Conservation (phyloP, 2,113 vertebrate genomes). For the cattle (Bos taurus) region ARS-UCD2.0 NC_037330.1:40605501-40606000, state of each 20-base stretch:
- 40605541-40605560: neutral
- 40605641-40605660: neutral
- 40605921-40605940: neutral
- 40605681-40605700: neutral
- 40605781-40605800: neutral
- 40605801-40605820: neutral
- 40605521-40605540: neutral
- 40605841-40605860: neutral
- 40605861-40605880: neutral
- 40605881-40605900: neutral
- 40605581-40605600: neutral
- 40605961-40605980: neutral
- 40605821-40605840: neutral
- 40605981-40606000: neutral
- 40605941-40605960: neutral
- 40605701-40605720: neutral
- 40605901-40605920: neutral
- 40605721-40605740: neutral
- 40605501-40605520: neutral
- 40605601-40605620: neutral
- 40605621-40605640: neutral
- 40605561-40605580: neutral
- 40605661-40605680: neutral
- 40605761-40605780: neutral
- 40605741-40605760: neutral